Evolutionary conservation across 2,888 invertebrate species (phyloP).

Genomic region (Leptinotarsa juncta): DNA sequence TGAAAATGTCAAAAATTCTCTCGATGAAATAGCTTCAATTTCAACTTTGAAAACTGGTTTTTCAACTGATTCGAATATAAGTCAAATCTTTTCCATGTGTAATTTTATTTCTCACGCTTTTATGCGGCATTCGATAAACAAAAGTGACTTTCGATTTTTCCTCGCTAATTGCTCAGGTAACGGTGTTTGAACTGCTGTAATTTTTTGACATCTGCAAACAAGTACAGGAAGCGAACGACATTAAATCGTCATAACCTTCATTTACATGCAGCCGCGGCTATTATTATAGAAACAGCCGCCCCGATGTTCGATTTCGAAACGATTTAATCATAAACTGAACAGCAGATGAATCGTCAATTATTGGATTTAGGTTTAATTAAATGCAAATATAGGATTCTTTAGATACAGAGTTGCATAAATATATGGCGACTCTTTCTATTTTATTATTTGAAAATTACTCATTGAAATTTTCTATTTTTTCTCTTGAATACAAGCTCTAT

Average conservation of each 20-base stretch:
- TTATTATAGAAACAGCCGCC: constrained; percentile 46
- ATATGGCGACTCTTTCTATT: no score
- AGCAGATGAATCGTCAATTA: constrained; percentile 51
- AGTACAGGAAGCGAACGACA: constrained; percentile 46
- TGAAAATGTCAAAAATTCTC: no score
- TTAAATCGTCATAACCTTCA: constrained; percentile 52
- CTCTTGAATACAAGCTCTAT: no score
- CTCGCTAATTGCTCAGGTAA: constrained; percentile 31
- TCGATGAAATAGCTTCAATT: no score
- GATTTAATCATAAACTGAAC: constrained; percentile 53
- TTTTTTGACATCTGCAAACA: constrained; percentile 48
- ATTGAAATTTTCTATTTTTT: no score
- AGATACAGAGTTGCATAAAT: no score
- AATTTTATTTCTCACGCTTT: neutral
- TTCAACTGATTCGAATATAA: no score
- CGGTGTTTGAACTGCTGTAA: constrained; percentile 26
- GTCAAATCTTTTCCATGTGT: no score
- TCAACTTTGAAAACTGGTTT: no score
- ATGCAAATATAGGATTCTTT: constrained; percentile 49
- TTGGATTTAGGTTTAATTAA: constrained; percentile 52
- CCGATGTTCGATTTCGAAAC: constrained; percentile 45
- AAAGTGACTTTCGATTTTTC: constrained; percentile 1
- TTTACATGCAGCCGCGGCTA: constrained; percentile 34
- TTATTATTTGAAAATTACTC: no score
- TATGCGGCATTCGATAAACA: neutral